Evolutionary conservation across 2,888 invertebrate genomes (phyloP).

Genomic region (Bhutanitis thaidina): DNA sequence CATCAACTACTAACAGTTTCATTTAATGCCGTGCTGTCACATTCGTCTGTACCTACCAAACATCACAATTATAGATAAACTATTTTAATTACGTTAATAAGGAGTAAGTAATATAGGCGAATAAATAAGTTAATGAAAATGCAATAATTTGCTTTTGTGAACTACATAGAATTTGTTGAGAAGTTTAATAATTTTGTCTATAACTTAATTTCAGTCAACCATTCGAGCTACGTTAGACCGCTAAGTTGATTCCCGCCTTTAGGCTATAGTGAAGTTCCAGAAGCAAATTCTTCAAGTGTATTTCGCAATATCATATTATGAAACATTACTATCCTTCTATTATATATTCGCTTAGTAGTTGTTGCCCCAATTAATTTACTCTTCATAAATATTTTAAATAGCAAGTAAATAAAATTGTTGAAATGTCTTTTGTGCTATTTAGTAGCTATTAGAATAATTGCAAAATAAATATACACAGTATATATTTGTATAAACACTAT

Average conservation of each 20-base stretch:
- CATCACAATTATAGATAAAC: too few species aligned
- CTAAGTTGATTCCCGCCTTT: constrained; percentile 1
- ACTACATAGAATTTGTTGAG: too few species aligned
- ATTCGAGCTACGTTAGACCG: too few species aligned
- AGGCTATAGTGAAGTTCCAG: constrained; percentile 28
- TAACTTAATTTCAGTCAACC: too few species aligned
- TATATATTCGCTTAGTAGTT: constrained; percentile 32
- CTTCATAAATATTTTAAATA: constrained; percentile 57
- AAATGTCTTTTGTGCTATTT: constrained; percentile 72
- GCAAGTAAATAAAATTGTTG: constrained; percentile 57
- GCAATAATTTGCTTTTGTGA: too few species aligned
- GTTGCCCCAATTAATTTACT: constrained; percentile 49
- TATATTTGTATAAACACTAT: constrained; percentile 39
- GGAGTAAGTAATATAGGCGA: too few species aligned
- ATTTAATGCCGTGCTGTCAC: too few species aligned
- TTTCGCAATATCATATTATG: constrained; percentile 24
- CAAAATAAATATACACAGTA: constrained; percentile 64
- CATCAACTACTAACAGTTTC: too few species aligned
- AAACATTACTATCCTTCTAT: constrained; percentile 25
- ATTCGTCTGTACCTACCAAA: too few species aligned
- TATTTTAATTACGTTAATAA: too few species aligned
- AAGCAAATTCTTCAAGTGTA: constrained; percentile 28
- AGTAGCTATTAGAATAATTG: constrained; percentile 51
- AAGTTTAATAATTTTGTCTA: too few species aligned
- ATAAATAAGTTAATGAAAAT: too few species aligned